Evolutionary conservation across 2,113 vertebrate genomes (phyloP).

Genomic region (Notarius quadriscutis): DNA sequence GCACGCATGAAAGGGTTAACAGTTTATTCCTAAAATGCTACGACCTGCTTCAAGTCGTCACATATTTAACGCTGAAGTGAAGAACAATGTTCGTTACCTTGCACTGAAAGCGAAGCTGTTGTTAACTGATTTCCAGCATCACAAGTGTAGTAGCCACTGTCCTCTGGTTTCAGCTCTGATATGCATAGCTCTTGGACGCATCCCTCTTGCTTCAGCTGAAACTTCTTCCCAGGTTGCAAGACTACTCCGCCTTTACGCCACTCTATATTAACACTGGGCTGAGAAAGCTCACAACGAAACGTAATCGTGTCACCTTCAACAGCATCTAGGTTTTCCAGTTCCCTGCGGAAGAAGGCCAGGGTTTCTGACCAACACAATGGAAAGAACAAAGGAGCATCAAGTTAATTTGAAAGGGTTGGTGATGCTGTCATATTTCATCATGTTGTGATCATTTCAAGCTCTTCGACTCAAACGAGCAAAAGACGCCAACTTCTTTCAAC

Average conservation of each 20-base stretch:
- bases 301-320: slow-evolving; percentile 76
- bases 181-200: slow-evolving; percentile 75
- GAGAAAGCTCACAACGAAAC: slow-evolving; percentile 81
- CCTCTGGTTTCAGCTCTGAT: slow-evolving; percentile 75
- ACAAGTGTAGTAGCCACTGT: slow-evolving; percentile 87
- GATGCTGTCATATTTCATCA: neutral
- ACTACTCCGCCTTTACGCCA: slow-evolving; percentile 85
- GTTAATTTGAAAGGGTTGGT: neutral
- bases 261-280: slow-evolving; percentile 69
- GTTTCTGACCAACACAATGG: slow-evolving; percentile 66
- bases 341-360: slow-evolving; percentile 77
- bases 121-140: slow-evolving; percentile 83
- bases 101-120: slow-evolving; percentile 80
- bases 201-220: slow-evolving; percentile 77
- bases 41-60: neutral
- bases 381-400: slow-evolving; percentile 26
- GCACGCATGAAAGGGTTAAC: neutral
- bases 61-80: neutral
- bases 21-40: neutral
- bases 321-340: slow-evolving; percentile 77
- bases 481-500: neutral
- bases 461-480: neutral
- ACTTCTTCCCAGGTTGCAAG: slow-evolving; percentile 78
- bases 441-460: neutral
- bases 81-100: slow-evolving; percentile 73